Percentiles rank a stretch among this genome's conserved stretches.
Conservation (phyloP, 2,797 vertebrate genomes). For the Pogoniulus pusillus region DNA sequence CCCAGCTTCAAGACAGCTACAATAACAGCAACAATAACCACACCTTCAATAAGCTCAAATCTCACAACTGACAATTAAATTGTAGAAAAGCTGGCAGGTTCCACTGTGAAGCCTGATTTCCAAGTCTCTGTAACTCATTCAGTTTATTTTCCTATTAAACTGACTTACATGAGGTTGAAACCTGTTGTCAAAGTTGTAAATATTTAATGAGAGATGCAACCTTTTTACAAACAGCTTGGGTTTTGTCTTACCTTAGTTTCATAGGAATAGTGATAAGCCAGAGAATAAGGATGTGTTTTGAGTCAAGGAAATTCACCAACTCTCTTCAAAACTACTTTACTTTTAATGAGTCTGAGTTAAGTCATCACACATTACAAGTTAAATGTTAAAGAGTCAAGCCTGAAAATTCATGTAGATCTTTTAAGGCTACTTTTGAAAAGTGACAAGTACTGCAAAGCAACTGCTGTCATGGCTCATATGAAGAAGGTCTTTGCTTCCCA, state of each 20-base stretch:
- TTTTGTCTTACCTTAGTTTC: neutral
- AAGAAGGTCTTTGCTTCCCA: neutral
- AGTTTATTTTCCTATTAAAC: neutral
- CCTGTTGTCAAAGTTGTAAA: neutral
- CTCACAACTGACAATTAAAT: slow-evolving; percentile 48
- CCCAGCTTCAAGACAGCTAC: neutral
- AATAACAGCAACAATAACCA: neutral
- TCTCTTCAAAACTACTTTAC: neutral
- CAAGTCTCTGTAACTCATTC: neutral
- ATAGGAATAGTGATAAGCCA: neutral
- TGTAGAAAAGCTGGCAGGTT: neutral
- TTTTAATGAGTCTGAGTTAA: neutral
- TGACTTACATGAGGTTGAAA: slow-evolving; percentile 23
- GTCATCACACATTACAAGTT: neutral
- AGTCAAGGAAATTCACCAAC: neutral
- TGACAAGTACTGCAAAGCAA: neutral
- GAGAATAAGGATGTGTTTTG: neutral
- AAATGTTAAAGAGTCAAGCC: neutral
- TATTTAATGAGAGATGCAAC: neutral
- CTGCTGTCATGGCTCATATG: neutral
- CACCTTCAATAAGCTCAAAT: neutral
- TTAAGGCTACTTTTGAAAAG: neutral
- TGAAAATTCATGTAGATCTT: neutral
- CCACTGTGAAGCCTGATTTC: neutral
- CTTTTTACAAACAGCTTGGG: neutral